Conservation (phyloP, 2,888 invertebrate species). For the Nebria salina region DNA sequence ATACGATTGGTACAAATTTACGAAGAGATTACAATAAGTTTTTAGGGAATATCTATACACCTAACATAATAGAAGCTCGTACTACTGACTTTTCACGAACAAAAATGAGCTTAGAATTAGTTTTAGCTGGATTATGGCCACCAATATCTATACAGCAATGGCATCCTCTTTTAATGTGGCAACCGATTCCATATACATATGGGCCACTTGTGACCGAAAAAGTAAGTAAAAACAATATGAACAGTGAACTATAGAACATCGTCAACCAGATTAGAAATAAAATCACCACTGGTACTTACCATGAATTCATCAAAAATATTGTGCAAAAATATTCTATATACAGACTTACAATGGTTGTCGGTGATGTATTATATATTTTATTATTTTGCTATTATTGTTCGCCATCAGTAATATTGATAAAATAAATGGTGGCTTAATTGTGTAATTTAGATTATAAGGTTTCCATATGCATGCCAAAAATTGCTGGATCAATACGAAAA, state of each 20-base stretch:
- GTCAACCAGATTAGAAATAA: too few relatives aligned
- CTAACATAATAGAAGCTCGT: slow-evolving; percentile 65
- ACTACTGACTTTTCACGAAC: slow-evolving; percentile 76
- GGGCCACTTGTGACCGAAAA: slow-evolving; percentile 51
- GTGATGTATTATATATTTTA: too few relatives aligned
- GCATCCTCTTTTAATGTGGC: slow-evolving; percentile 60
- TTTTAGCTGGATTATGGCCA: slow-evolving; percentile 74
- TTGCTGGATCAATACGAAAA: slow-evolving; percentile 14
- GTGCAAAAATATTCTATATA: too few relatives aligned
- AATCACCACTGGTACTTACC: too few relatives aligned
- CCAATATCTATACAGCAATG: slow-evolving; percentile 67
- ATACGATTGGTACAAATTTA: slow-evolving; percentile 71
- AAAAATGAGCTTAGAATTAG: slow-evolving; percentile 74
- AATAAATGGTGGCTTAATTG: slow-evolving; percentile 2
- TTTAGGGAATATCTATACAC: slow-evolving; percentile 67
- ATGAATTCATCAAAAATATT: too few relatives aligned
- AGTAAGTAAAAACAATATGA: slow-evolving; percentile 48
- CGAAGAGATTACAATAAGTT: slow-evolving; percentile 70
- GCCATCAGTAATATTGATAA: background rate
- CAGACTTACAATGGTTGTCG: too few relatives aligned
- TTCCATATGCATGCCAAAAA: slow-evolving; percentile 22
- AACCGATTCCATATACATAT: slow-evolving; percentile 55
- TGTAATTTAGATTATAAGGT: slow-evolving; percentile 16
- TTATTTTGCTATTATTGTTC: background rate
- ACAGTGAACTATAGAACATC: background rate